Evolutionary conservation across 2,113 vertebrate genomes (phyloP).

Genomic region (Dasypus novemcinctus): DNA sequence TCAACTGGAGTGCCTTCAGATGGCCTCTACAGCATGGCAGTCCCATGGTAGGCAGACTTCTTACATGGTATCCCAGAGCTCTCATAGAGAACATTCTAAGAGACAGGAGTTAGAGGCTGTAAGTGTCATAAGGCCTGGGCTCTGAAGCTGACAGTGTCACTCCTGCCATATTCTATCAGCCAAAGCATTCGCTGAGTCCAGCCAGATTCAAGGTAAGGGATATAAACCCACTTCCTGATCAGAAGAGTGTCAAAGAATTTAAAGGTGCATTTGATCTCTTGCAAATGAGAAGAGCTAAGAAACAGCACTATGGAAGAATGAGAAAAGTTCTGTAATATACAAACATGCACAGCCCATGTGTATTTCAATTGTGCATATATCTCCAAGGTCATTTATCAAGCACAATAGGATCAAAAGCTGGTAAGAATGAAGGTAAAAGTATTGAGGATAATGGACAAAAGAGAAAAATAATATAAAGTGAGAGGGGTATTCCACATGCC

Average conservation of each 20-base stretch:
- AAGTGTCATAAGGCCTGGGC: background rate
- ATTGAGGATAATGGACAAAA: background rate
- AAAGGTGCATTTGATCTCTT: background rate
- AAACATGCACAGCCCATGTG: background rate
- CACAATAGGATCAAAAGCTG: background rate
- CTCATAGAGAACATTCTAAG: background rate
- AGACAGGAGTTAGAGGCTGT: background rate
- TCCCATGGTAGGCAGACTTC: background rate
- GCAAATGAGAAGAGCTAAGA: background rate
- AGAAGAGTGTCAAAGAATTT: background rate
- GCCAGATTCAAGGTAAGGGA: background rate
- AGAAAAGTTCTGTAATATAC: background rate
- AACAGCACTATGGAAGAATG: background rate
- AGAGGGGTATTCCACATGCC: background rate
- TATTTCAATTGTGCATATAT: background rate
- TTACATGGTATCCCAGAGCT: background rate
- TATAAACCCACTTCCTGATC: background rate
- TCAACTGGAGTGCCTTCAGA: background rate
- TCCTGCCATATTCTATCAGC: background rate
- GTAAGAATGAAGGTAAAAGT: background rate
- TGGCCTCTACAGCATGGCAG: background rate
- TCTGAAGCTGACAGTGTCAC: background rate
- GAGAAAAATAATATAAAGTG: background rate
- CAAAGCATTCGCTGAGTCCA: background rate
- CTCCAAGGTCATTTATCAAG: background rate